Evolutionary conservation across 2,113 vertebrate species (phyloP).

Genomic region (Alethe castanea): DNA sequence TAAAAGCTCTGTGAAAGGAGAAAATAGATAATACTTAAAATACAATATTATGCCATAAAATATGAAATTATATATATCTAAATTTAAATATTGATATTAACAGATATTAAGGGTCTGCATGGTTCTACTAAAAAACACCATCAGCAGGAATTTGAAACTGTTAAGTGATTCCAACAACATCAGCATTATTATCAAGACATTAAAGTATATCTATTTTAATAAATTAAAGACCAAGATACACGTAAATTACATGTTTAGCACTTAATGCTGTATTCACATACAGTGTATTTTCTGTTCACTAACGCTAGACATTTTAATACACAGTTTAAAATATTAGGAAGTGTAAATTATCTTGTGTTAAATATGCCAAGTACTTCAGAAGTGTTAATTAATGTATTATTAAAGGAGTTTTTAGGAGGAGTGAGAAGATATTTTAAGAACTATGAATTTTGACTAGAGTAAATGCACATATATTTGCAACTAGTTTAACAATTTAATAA

Average conservation of each 20-base stretch:
- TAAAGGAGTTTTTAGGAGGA: constrained; percentile 52
- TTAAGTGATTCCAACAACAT: neutral
- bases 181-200: neutral
- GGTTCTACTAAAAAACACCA: neutral
- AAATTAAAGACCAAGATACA: neutral
- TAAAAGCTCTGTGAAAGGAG: neutral
- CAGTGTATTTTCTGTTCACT: constrained; percentile 34
- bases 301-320: constrained; percentile 48
- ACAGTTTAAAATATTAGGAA: constrained; percentile 68
- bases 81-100: neutral
- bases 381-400: constrained; percentile 74
- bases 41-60: neutral
- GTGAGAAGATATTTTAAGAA: constrained; percentile 41
- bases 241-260: constrained; percentile 19
- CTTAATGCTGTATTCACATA: constrained; percentile 15
- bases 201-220: constrained; percentile 4
- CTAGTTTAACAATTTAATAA: neutral
- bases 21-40: neutral
- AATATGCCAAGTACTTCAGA: constrained; percentile 66
- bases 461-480: neutral
- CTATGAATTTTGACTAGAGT: neutral
- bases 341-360: constrained; percentile 70
- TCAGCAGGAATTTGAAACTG: neutral
- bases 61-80: neutral
- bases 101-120: neutral